Base-by-base conservation (phyloP, 2,113 vertebrate genomes). In the Sphaerodactylus townsendi region DNA sequence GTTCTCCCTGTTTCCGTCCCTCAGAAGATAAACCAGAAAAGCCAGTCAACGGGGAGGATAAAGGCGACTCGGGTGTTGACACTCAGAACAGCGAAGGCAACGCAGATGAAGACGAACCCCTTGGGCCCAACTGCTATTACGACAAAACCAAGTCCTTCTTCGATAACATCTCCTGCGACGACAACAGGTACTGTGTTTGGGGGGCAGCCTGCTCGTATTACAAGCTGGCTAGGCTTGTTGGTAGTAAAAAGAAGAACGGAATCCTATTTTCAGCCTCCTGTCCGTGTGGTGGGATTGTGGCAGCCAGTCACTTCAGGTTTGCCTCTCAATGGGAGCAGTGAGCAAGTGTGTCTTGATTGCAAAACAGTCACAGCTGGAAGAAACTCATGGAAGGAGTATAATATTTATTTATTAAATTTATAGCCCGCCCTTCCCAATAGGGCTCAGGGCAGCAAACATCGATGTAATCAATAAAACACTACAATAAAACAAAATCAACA, bases 91-190 rank as follows among this genome's bases (percentile, higher is more conserved):
- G 96, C 0, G 98, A 98, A 95, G 98, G 96, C 68, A 95, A 98
- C 78, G 95, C 93, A 0, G 98, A 98, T 82, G 98, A 99, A 77
- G 98, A 98, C 59, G 98, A 99, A 69, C 94, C 97, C 1, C 97
- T 95, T 71, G 96, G 95, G 39, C 97, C 97, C 81, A 95, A 97
- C 72, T 98, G 97, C 90, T 99, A 99, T 92, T 99, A 99, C 33
- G 98, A 99, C 95, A 99, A 99, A 96, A 96, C 98, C 90, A 99
- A 99, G 95, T 99, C 98, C 78, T 99, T 99, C 96, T 99, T 99
- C 70, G 98, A 99, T 93, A 99, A 99, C 94, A 98, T 99, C 94
- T 99, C 98, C 82, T 98, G 97, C 94, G 98, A 99, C 81, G 98
- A 98, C 87, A 93, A 96, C 70, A 98, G 98, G 98, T 99, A 97